A percentile compares a stretch with the other conserved stretches of the same genome.
Evolutionary conservation across 2,113 vertebrate species (phyloP).

Genomic region (Salvelinus fontinalis): DNA sequence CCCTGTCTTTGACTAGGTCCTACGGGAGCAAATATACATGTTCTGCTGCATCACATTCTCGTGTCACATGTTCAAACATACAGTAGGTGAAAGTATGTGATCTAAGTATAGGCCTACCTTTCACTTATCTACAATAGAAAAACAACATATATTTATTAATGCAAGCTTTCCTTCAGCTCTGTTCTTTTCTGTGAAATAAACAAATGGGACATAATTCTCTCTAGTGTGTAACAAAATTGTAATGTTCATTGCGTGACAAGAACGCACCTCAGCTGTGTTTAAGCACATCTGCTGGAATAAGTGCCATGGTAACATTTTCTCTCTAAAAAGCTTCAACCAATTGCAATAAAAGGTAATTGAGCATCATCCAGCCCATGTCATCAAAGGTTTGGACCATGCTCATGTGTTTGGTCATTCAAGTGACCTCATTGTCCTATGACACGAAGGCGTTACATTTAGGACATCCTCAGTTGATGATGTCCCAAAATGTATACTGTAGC

Average conservation of each 20-base stretch:
- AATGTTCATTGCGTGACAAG: constrained; percentile 6
- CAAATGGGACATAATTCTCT: no score
- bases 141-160: no score
- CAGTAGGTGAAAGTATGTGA: no score
- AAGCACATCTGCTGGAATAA: constrained; percentile 20
- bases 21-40: neutral
- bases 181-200: no score
- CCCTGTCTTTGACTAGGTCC: neutral
- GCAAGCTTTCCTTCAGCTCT: no score
- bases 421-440: neutral
- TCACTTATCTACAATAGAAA: no score
- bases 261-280: constrained; percentile 8
- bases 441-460: no score
- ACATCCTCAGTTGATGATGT: no score
- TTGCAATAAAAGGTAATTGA: constrained; percentile 2
- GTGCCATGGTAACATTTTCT: neutral
- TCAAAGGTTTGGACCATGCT: neutral
- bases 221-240: neutral
- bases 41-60: neutral
- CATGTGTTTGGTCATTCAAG: neutral
- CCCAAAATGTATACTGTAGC: no score
- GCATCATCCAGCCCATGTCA: neutral
- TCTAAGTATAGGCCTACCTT: no score
- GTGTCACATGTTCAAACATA: neutral
- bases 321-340: neutral